Conservation (phyloP, 2,113 vertebrate genomes). For the Menidia beryllina region DNA sequence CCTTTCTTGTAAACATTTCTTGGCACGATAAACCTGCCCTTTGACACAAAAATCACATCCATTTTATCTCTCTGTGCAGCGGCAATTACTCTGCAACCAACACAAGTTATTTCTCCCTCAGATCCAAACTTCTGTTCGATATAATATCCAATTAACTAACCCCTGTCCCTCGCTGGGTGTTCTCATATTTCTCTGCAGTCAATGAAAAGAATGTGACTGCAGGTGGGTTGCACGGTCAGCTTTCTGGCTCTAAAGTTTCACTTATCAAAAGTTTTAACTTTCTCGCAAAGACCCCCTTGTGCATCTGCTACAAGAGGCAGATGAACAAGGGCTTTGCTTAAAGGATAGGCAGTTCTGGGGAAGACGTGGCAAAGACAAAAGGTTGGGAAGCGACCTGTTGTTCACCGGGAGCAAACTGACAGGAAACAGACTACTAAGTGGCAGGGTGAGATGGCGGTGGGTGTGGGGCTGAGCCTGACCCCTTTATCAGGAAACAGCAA, state of each 20-base stretch:
- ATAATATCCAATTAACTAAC: slow-evolving; percentile 72
- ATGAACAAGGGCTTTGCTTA: slow-evolving; percentile 18
- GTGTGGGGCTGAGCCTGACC: slow-evolving; percentile 60
- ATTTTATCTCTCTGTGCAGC: slow-evolving; percentile 57
- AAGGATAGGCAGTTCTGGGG: slow-evolving; percentile 11
- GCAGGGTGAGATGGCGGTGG: slow-evolving; percentile 45
- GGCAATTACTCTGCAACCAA: slow-evolving; percentile 40
- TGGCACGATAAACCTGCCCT: slow-evolving; percentile 60
- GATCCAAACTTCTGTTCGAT: slow-evolving; percentile 64
- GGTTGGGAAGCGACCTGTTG: slow-evolving; percentile 34
- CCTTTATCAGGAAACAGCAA: slow-evolving; percentile 63
- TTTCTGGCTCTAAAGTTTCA: slow-evolving; percentile 46
- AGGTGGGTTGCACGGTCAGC: slow-evolving; percentile 38
- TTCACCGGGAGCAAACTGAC: slow-evolving; percentile 20
- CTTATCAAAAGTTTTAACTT: slow-evolving; percentile 54
- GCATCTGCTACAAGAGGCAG: slow-evolving; percentile 11
- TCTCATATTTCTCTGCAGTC: slow-evolving; percentile 35
- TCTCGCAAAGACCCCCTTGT: no score
- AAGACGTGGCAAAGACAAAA: slow-evolving; percentile 13
- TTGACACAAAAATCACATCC: slow-evolving; percentile 65
- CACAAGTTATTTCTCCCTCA: slow-evolving; percentile 58
- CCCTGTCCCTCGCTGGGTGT: slow-evolving; percentile 35
- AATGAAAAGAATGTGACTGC: slow-evolving; percentile 47
- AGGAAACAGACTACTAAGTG: slow-evolving; percentile 53
- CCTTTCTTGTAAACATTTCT: slow-evolving; percentile 53